phyloP scores from a whole-genome alignment of 2,888 invertebrate genomes.

The Marasmarcha lunaedactyla region DNA sequence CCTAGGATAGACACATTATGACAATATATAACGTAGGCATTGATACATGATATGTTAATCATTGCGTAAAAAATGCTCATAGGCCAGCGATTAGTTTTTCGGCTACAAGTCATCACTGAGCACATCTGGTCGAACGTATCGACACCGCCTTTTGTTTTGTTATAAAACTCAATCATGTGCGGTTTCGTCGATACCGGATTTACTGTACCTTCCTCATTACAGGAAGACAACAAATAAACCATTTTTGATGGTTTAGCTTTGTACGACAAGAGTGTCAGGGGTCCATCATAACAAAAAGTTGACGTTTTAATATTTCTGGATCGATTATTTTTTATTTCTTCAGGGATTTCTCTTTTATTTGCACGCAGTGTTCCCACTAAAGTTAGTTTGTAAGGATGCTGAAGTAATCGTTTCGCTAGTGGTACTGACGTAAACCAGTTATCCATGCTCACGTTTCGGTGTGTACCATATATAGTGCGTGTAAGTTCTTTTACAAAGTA shows the following conservation, averaged over 20 bases:
- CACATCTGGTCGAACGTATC: slow-evolving; percentile 14
- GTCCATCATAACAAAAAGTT: slow-evolving; percentile 21
- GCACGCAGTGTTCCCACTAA: slow-evolving; percentile 1
- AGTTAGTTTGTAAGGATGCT: slow-evolving; percentile 8
- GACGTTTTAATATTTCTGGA: slow-evolving; percentile 17
- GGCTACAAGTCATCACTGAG: slow-evolving; percentile 9
- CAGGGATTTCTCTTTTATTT: slow-evolving; percentile 21
- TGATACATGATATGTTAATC: slow-evolving; percentile 2
- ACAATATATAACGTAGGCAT: slow-evolving; percentile 5
- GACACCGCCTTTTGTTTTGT: slow-evolving; percentile 12
- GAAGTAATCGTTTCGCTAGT: slow-evolving; percentile 14
- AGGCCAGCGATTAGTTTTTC: slow-evolving; percentile 15
- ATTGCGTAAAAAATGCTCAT: slow-evolving; percentile 4
- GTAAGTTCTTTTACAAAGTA: slow-evolving; percentile 10
- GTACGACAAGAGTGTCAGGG: slow-evolving; percentile 22
- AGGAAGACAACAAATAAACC: slow-evolving; percentile 19
- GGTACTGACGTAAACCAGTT: slow-evolving; percentile 18
- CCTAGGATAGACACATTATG: neutral
- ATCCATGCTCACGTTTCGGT: slow-evolving; percentile 11
- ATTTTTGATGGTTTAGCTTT: slow-evolving; percentile 20
- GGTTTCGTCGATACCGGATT: slow-evolving; percentile 8
- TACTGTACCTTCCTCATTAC: slow-evolving; percentile 13
- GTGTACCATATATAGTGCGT: slow-evolving; percentile 10
- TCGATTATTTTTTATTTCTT: slow-evolving; percentile 16
- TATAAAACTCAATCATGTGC: slow-evolving; percentile 10